Evolutionary conservation across 2,113 vertebrate genomes (phyloP), one percentile per base, ranked within the genome.

Genomic region (Labrus mixtus): DNA sequence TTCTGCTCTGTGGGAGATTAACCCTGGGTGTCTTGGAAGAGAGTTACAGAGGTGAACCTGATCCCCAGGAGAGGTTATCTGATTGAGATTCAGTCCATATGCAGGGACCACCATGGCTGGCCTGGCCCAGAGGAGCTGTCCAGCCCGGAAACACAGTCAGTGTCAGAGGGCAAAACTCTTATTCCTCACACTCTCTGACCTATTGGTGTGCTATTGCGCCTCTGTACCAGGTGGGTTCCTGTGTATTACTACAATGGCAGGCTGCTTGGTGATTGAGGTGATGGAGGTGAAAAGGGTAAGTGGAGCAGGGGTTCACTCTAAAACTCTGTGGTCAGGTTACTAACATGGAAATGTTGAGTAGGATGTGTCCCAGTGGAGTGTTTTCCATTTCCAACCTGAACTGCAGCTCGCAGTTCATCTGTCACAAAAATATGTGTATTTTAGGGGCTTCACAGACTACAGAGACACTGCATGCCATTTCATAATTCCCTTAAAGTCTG

Each of bases 21-120:
- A 87, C 75, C 62, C 54, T 68, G 76, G 86, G 89, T 94, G 94
- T 83, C 90, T 92, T 91, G 86, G 90, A 90, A 79, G 90, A 92
- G 91, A 94, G 91, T 91, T 95, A 93, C 92, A 91, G 95, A 94
- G 86, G 68, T 92, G 90, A 94, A 92, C 89, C 94, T 94, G 93
- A 91, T 89, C 85, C 90, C 86, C 75, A 68, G 89, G 77, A 92
- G 91, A 93, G 91, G 90, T 82, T 95, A 94, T 95, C 89, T 87
- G 84, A 90, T 92, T 87, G 90, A 91, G 92, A 93, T 91, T 77
- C 81, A 73, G 90, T 61, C 93, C 92, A 90, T 91, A 74, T 88
- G 68, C 15, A 68, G 73, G 76, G 96, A 97, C 96, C 96, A 97
- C 96, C 96, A 81, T 76, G 91, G 73, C 91, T 93, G 89, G 68